A percentile compares a stretch with the other conserved stretches of the same genome.
phyloP scores from a whole-genome alignment of 1,140 invertebrate species.

The Colletes latitarsis region DNA sequence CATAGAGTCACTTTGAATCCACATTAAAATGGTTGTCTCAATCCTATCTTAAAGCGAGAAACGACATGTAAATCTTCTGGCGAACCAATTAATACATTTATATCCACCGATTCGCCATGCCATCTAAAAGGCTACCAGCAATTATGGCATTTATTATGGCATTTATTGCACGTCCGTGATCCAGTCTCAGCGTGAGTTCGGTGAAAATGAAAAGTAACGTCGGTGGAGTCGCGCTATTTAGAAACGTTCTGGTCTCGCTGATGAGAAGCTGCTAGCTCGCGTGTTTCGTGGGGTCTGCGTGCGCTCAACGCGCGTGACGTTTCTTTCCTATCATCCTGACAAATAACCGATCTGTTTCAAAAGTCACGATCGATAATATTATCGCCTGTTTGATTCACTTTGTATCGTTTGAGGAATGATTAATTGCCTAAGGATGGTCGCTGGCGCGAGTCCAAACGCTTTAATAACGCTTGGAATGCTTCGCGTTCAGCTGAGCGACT shows the following conservation, averaged over 20 bases:
- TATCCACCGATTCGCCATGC: constrained; percentile 34
- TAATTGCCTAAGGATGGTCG: constrained; percentile 4
- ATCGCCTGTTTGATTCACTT: neutral
- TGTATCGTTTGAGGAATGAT: constrained; percentile 8
- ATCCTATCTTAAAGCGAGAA: neutral
- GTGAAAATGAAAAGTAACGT: constrained; percentile 63
- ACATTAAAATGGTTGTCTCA: neutral
- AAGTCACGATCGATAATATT: neutral
- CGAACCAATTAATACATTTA: constrained; percentile 37
- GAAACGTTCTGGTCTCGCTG: neutral
- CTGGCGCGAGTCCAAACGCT: constrained; percentile 9
- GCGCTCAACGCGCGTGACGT: neutral
- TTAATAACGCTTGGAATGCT: neutral
- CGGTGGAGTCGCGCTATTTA: constrained; percentile 16
- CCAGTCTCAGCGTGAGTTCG: constrained; percentile 62
- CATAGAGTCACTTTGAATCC: no score
- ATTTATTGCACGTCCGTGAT: constrained; percentile 66
- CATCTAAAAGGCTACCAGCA: constrained; percentile 52
- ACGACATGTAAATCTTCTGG: constrained; percentile 36
- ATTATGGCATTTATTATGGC: constrained; percentile 67
- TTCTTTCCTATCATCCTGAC: neutral
- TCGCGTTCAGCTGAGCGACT: neutral
- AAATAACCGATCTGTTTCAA: neutral
- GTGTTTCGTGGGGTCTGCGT: neutral
- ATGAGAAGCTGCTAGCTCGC: neutral